A percentile compares a stretch with the other conserved stretches of the same genome.
These are phyloP conservation scores for Petrolisthes cinctipes DNA, from an alignment of 2,888 invertebrate genomes.

Conservation along the genomic window DNA sequence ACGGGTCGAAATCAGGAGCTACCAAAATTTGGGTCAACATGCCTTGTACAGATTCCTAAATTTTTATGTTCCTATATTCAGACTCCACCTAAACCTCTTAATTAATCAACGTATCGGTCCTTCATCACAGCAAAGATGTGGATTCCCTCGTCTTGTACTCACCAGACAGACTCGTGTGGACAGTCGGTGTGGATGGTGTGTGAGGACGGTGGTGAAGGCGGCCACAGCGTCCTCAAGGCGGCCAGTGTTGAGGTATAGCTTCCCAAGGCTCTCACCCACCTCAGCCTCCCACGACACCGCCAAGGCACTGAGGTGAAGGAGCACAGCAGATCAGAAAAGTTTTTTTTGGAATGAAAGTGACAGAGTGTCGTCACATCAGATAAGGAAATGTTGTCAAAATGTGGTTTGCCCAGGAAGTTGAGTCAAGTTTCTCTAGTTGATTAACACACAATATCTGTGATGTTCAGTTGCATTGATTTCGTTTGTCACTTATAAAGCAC, in stretches of 20 bases:
- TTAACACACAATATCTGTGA: too few species aligned
- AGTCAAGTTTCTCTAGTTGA: too few species aligned
- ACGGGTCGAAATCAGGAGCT: too few species aligned
- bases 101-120: background rate
- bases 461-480: too few species aligned
- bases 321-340: too few species aligned
- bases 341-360: too few species aligned
- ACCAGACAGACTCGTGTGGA: constrained; percentile 44
- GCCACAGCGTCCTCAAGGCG: constrained; percentile 56
- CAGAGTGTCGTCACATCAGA: too few species aligned
- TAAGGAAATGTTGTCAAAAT: background rate
- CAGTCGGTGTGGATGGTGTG: constrained; percentile 44
- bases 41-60: too few species aligned
- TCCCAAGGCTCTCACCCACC: constrained; percentile 60
- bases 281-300: constrained; percentile 61
- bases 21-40: too few species aligned
- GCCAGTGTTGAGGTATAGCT: constrained; percentile 61
- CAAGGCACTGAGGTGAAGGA: constrained; percentile 48
- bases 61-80: too few species aligned
- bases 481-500: too few species aligned
- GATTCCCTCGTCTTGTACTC: background rate
- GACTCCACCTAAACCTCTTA: background rate
- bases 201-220: constrained; percentile 52
- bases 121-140: background rate
- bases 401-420: background rate